Conservation (phyloP, 1,140 invertebrate species). For the Thaumetopoea pityocampa region DNA sequence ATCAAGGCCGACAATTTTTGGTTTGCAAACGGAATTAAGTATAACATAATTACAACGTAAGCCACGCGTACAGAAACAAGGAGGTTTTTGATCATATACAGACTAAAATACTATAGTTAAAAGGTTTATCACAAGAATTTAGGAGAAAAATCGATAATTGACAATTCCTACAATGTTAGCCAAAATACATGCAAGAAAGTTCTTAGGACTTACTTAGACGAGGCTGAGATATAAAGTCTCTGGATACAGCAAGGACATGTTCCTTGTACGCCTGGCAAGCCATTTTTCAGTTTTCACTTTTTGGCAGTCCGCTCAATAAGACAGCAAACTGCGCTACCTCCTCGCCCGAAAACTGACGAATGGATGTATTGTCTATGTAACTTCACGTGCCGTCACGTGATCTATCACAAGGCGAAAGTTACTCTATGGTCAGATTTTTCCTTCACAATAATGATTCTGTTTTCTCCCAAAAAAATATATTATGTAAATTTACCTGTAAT, state of each 20-base stretch:
- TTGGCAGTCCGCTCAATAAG: constrained; percentile 55
- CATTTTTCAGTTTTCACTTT: constrained; percentile 58
- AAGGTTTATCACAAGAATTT: constrained; percentile 23
- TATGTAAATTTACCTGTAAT: no score
- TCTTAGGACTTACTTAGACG: constrained; percentile 91
- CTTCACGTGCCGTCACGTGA: constrained; percentile 78
- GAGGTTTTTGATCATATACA: no score
- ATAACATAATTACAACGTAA: no score
- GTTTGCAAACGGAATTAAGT: no score
- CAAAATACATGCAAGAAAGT: constrained; percentile 17
- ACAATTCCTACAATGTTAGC: constrained; percentile 25
- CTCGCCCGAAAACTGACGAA: constrained; percentile 75
- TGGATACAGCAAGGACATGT: constrained; percentile 93
- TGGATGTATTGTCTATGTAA: constrained; percentile 68
- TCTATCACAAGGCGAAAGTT: constrained; percentile 62
- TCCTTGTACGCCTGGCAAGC: constrained; percentile 76
- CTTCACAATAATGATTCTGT: constrained; percentile 4
- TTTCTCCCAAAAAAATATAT: constrained; percentile 2
- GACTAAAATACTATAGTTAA: constrained; percentile 15
- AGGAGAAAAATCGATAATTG: constrained; percentile 60
- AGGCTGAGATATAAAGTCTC: constrained; percentile 98
- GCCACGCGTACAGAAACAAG: no score
- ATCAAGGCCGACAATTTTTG: no score
- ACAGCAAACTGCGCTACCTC: constrained; percentile 59
- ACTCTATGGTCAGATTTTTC: constrained; percentile 15